Base-by-base conservation (phyloP, 2,888 invertebrate genomes). In the Campoplex capitator region DNA sequence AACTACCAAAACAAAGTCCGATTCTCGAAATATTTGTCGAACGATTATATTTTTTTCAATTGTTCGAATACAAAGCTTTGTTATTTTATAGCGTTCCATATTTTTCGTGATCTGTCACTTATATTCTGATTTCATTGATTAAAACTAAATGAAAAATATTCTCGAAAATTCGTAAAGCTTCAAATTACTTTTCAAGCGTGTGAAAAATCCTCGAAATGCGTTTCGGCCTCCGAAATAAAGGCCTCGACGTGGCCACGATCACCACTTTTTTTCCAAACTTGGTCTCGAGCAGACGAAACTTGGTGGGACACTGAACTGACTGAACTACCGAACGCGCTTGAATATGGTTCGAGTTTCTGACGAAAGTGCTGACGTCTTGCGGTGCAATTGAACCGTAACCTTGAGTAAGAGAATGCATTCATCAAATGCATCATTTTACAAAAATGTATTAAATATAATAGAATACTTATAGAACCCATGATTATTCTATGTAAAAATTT, bases 351-450 rank as follows among this genome's bases (percentile, higher is more conserved):
- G 54, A 58, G 56, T 54, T 42, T 54, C 38, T 35, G 28, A 23
- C 48, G 80, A 73, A 32, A n/a, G 65, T 80, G 80, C 81, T 70
- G 79, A 56, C 56, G 70, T 48, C 79, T 71, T 23, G 56, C 58
- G 58, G 48, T n/a, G 32, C 11, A 45, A n/a, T 54, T 4, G 28
- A 32, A 32, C 32, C 16, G 32, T 28, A 35, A 79, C 45, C 76
- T 62, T n/a, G 45, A 38, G 23, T 23, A 48, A n/a, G 71, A 51
- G 54, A 77, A 77, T 48, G 65, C 35, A 48, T 32, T 67, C 23
- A 38, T 23, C 38, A 68, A 54, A 51, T 38, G 23, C 16, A n/a
- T 18, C 9, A 28, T n/a, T 62, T 18, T 62, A n/a, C 45, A 32
- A 9, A 35, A 16, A 32, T 62, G 32, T 16, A 28, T 0, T 28